Base-by-base conservation (phyloP, 2,888 invertebrate genomes). In the Scelioninae gen. 1 region DNA sequence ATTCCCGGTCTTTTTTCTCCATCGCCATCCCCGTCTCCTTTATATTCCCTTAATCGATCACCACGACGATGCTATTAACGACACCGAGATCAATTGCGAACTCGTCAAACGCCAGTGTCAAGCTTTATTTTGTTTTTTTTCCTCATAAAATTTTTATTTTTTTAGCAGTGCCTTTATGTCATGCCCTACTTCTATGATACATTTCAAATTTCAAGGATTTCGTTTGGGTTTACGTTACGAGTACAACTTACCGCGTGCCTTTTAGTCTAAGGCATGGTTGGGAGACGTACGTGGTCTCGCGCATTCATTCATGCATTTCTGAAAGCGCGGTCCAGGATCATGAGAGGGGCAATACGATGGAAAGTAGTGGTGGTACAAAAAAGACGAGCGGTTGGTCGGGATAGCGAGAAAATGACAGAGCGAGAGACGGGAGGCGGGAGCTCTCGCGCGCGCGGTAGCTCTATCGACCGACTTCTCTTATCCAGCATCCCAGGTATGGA, bases 391-490 rank as follows among this genome's bases (percentile, higher is more conserved):
- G 83, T 82, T 81, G 82, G 79, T 78, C 72, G 78, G 83, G 72
- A 55, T 71, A 66, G 78, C 49, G 85, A 66, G 81, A 62, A 76
- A 74, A 71, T 71, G 72, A 78, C 69, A 51, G 80, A 77, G 78
- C 47, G 77, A 82, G 84, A 74, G 81, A 82, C 78, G 83, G 75
- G 71, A 65, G 62, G 80, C 68, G 86, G 84, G 83, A 84, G 85
- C 85, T 88, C 87, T 58, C 63, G 47, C 58, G 71, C 78, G 51
- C 65, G 71, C 77, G 89, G 89, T 87, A 91, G 91, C 91, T 91
- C 90, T 91, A 91, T 91, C 91, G 91, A 91, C 91, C 91, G 90
- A 91, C 88, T 90, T 89, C 89, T 88, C 90, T 88, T 88, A 88
- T 89, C 90, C 88, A 87, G 87, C 87, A 87, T 89, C 89, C 88